Evolutionary conservation across 2,888 invertebrate species (phyloP), one percentile per base, ranked within the genome.

Genomic region (Dugesia japonica): DNA sequence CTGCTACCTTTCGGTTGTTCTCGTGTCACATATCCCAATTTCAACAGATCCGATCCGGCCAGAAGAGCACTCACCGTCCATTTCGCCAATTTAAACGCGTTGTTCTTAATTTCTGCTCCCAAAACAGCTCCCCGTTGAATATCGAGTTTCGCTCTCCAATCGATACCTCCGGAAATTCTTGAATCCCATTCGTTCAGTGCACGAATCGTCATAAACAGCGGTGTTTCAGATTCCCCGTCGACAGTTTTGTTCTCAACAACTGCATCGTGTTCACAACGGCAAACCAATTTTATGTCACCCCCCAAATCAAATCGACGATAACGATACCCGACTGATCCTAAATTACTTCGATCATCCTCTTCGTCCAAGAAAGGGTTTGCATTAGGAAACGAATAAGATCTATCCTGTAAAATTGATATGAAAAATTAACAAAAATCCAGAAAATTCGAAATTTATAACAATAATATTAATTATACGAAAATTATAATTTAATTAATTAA

Each of bases 171-270:
- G 31, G 93, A 92, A 78, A 87, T 87, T 83, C 93, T 91, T 0
- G 94, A 92, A 86, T 98, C 97, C 97, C 97, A 98, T 85, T 99
- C 98, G 86, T 98, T 98, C 26, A 98, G 87, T 0, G 98, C 94
- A 86, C 95, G 97, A 83, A 99, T 92, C 7, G 92, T 91, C 73
- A 98, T 87, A 86, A 90, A 94, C 86, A 97, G 95, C 0, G 89
- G 88, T 83, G 94, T 94, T 78, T 91, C 91, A 81, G 89, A 91
- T 0, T 92, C 91, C 0, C 91, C 90, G 13, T 31, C 31, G 13
- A 13, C 31, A 13, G 31, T 31, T 31, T 31, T 31, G 13, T 31
- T 31, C 80, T 89, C 89, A 84, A 91, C 42, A 42, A 92, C 93
- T 0, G 94, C 95, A 86, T 99, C 98, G 83, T 94, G 94, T 84